Percentiles rank a stretch among this genome's conserved stretches.
These are phyloP conservation scores for Acanthisitta chloris DNA, from an alignment of 2,113 vertebrate species.

Conservation along the genomic window DNA sequence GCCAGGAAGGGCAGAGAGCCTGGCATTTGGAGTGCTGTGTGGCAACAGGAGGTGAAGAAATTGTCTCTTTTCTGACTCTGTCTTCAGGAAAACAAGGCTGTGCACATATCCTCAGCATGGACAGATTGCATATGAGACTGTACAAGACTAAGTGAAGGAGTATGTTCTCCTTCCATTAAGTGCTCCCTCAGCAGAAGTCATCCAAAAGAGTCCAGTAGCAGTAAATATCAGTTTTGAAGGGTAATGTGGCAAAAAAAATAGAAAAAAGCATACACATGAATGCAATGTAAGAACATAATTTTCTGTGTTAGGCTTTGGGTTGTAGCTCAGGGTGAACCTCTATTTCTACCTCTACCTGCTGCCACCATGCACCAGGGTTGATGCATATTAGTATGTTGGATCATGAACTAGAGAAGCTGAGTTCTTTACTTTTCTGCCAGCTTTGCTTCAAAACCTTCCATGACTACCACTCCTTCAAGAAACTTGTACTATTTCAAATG, in stretches of 20 bases:
- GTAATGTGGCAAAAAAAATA: background rate
- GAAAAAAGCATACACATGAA: background rate
- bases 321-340: background rate
- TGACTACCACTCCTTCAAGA: background rate
- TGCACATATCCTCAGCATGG: background rate
- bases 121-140: accelerated
- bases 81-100: background rate
- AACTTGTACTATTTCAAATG: background rate
- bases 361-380: background rate
- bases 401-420: background rate
- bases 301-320: background rate
- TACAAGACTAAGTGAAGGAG: background rate
- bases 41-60: constrained; percentile 1
- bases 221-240: background rate
- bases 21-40: background rate
- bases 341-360: background rate
- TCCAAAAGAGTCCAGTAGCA: background rate
- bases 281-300: background rate
- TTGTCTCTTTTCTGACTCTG: background rate
- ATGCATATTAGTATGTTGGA: background rate
- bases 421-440: background rate
- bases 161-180: background rate
- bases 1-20: background rate
- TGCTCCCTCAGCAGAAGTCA: background rate
- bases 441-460: background rate